Conservation (phyloP, 2,888 invertebrate genomes). For the Tetanocera ferruginea region DNA sequence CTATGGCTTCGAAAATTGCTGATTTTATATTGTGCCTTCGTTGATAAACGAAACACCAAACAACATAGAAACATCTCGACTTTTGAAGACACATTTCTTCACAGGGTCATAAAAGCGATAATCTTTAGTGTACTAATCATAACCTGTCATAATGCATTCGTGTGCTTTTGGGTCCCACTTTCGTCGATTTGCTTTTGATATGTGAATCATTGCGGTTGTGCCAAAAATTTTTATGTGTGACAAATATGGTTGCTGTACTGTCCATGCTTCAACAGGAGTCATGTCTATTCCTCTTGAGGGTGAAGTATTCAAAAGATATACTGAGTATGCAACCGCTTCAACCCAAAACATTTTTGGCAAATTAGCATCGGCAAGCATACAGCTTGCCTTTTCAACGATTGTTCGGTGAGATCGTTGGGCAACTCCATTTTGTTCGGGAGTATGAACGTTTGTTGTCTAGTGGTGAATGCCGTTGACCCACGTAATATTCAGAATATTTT, state of each 20-base stretch:
- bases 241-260: slow-evolving; percentile 38
- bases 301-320: slow-evolving; percentile 44
- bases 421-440: slow-evolving; percentile 40
- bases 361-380: slow-evolving; percentile 47
- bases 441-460: neutral
- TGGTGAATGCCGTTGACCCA: neutral
- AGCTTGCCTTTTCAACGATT: slow-evolving; percentile 49
- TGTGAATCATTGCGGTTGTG: slow-evolving; percentile 30
- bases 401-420: slow-evolving; percentile 46
- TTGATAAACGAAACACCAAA: slow-evolving; percentile 38
- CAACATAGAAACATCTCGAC: slow-evolving; percentile 43
- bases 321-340: slow-evolving; percentile 52
- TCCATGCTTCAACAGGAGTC: slow-evolving; percentile 43
- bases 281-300: slow-evolving; percentile 36
- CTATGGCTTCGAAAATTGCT: no score
- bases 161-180: slow-evolving; percentile 42
- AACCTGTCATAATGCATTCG: slow-evolving; percentile 40
- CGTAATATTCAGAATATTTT: neutral
- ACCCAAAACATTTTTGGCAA: slow-evolving; percentile 44
- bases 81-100: slow-evolving; percentile 35
- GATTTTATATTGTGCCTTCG: slow-evolving; percentile 3
- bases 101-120: slow-evolving; percentile 34
- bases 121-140: slow-evolving; percentile 44
- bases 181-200: slow-evolving; percentile 34
- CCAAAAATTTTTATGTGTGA: slow-evolving; percentile 41